Conservation (phyloP, 2,113 vertebrate genomes). For the Myotis davidii region DNA sequence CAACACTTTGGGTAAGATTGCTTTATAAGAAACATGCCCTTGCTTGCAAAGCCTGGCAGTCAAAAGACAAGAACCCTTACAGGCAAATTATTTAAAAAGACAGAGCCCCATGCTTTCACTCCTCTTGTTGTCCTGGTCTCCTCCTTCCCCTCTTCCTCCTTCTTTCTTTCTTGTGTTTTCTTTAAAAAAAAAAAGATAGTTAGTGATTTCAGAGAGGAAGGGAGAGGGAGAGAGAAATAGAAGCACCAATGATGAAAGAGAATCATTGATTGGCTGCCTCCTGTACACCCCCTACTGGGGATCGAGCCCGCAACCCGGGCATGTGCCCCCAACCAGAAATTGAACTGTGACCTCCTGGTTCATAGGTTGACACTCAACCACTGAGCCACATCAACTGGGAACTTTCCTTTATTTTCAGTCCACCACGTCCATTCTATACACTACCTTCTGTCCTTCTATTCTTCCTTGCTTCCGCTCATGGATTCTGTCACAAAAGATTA, state of each 20-base stretch:
- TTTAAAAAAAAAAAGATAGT: too few relatives aligned
- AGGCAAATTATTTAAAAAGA: background rate
- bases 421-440: background rate
- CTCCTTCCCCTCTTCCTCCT: background rate
- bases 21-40: constrained; percentile 22
- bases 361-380: too few relatives aligned
- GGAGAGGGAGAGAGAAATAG: too few relatives aligned
- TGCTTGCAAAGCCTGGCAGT: constrained; percentile 5
- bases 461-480: background rate
- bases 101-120: background rate
- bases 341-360: too few relatives aligned
- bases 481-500: background rate
- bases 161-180: background rate
- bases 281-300: too few relatives aligned
- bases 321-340: too few relatives aligned
- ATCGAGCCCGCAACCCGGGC: too few relatives aligned
- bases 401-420: background rate
- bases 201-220: too few relatives aligned
- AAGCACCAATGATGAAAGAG: too few relatives aligned
- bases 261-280: too few relatives aligned
- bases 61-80: background rate
- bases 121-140: background rate
- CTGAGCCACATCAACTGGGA: too few relatives aligned
- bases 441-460: background rate
- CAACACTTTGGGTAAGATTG: background rate